Evolutionary conservation across 2,113 vertebrate genomes (phyloP).

Genomic region (Peromyscus maniculatus): DNA sequence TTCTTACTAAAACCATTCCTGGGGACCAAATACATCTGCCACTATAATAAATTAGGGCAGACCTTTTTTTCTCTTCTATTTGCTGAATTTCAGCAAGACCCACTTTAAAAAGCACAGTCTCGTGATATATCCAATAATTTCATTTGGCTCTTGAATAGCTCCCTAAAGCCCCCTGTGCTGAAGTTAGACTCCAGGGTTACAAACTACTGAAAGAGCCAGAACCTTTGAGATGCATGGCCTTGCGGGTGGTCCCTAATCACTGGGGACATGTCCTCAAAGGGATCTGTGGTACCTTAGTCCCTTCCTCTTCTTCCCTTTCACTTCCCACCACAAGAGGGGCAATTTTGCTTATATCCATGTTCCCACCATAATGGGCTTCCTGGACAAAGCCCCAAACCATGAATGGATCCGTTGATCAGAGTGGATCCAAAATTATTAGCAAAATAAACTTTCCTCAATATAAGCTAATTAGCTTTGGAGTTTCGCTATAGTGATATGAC

Average conservation of each 20-base stretch:
- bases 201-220: not conserved
- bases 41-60: not conserved
- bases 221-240: not conserved
- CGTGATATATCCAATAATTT: not conserved
- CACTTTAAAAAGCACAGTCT: not conserved
- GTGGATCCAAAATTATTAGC: too few relatives aligned
- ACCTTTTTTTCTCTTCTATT: not conserved
- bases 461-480: not conserved
- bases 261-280: not conserved
- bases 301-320: not conserved
- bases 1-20: not conserved
- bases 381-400: not conserved
- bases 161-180: not conserved
- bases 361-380: too few relatives aligned
- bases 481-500: not conserved
- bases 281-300: not conserved
- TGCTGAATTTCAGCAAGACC: not conserved
- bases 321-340: not conserved
- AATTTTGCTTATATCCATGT: not conserved
- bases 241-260: too few relatives aligned
- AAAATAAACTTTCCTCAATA: not conserved
- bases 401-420: not conserved
- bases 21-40: not conserved
- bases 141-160: not conserved
- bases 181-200: not conserved